Conservation (phyloP, 2,113 vertebrate species). For the Pavo muticus region DNA sequence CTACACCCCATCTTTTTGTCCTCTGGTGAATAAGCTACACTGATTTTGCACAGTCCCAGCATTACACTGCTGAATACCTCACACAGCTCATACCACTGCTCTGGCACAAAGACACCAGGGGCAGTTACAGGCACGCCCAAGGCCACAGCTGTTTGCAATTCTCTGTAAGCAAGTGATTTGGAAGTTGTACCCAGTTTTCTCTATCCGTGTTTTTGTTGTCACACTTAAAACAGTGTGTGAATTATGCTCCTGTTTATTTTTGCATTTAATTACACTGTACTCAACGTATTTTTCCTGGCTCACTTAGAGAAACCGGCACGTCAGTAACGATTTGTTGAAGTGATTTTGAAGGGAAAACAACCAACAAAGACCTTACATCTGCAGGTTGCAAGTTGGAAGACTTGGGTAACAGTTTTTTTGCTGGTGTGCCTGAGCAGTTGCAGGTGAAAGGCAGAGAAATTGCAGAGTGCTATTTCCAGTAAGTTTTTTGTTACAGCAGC, state of each 20-base stretch:
- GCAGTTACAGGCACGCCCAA: background rate
- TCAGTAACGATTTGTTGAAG: background rate
- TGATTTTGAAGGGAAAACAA: background rate
- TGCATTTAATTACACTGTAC: background rate
- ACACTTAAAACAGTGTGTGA: background rate
- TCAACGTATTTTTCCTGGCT: background rate
- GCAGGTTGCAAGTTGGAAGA: background rate
- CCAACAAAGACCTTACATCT: background rate
- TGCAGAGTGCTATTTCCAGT: background rate
- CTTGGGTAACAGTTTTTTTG: background rate
- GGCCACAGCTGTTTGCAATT: background rate
- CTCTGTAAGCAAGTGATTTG: background rate
- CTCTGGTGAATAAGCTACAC: background rate
- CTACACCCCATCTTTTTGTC: background rate
- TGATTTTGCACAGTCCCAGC: background rate
- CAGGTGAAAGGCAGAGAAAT: background rate
- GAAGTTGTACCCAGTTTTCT: background rate
- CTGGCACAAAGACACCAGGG: rapidly evolving
- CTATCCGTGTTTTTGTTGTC: background rate
- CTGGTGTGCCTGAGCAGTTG: background rate
- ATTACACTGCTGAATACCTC: background rate
- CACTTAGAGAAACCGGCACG: background rate
- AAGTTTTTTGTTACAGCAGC: background rate
- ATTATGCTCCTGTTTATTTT: background rate
- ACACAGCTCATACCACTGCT: background rate